Base-by-base conservation (phyloP, 2,113 vertebrate genomes). In the Heptranchias perlo region DNA sequence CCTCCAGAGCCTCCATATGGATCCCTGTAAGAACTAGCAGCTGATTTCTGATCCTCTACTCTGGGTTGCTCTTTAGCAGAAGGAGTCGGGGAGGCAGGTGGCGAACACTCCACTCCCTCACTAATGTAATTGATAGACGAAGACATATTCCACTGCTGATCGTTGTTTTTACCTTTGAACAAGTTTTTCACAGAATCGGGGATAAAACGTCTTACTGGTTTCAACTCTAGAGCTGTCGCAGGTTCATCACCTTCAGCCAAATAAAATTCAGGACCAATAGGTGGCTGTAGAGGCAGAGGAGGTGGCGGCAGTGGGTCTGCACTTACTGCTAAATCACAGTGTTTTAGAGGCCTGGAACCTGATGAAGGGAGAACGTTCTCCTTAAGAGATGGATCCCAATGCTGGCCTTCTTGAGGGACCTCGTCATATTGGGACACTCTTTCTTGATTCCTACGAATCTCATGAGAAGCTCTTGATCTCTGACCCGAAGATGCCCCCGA, bases 151-250 rank as follows among this genome's bases (percentile, higher is more conserved):
- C 98, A 97, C 96, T 97, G 97, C 47, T 96, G 96, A 23, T 96
- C 97, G 21, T 96, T 96, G 78, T 96, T 97, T 47, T 97, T 98
- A 61, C 97, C 98, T 52, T 96, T 97, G 97, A 99, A 99, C 95
- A 99, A 98, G 96, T 98, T 98, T 96, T 99, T 99, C 98, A 99
- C 98, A 2, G 99, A 99, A 97, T 99, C 98, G 0, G 99, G 99
- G 96, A 99, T 97, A 96, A 99, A 99, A 73, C 99, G 98, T 44
- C 97, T 97, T 0, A 99, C 97, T 0, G 99, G 99, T 96, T 99
- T 99, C 44, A 99, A 98, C 96, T 99, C 98, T 89, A 98, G 98
- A 1, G 97, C 97, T 0, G 97, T 91, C 28, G 96, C 96, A 0
- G 97, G 96, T 31, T 97, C 97, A 87, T 98, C 97, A 0, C 96